A percentile compares a stretch with the other conserved stretches of the same genome.
phyloP scores from a whole-genome alignment of 2,888 invertebrate genomes.

The Seira ritae region DNA sequence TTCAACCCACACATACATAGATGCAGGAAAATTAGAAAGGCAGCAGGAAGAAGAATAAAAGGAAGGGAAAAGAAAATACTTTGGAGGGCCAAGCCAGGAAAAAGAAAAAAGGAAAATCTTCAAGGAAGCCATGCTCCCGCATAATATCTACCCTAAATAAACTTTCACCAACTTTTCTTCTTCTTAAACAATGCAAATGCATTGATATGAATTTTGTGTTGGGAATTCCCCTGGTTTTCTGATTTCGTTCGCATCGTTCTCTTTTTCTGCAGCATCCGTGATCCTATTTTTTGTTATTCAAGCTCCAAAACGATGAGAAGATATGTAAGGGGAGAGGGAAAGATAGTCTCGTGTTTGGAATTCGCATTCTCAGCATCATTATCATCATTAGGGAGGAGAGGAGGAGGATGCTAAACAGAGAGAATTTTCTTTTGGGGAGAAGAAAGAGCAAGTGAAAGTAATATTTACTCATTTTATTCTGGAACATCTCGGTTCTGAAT shows the following conservation, averaged over 20 bases:
- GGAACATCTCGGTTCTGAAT: background rate
- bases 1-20: background rate
- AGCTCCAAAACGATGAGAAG: background rate
- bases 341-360: background rate
- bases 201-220: background rate
- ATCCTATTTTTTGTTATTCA: too few species aligned
- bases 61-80: too few species aligned
- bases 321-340: background rate
- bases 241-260: background rate
- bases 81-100: too few species aligned
- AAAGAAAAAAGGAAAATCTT: background rate
- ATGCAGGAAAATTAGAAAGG: too few species aligned
- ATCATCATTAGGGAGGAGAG: background rate
- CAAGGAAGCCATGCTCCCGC: constrained; percentile 23
- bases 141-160: constrained; percentile 17
- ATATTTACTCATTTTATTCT: background rate
- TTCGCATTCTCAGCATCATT: background rate
- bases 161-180: background rate
- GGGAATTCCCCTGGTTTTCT: background rate
- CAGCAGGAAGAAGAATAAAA: too few species aligned
- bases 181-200: too few species aligned
- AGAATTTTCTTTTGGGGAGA: too few species aligned
- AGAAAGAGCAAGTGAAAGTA: background rate
- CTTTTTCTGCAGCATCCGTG: background rate
- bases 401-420: background rate